These are phyloP conservation scores for Zootoca vivipara DNA, from an alignment of 2,113 vertebrate species.

Conservation along the genomic window DNA sequence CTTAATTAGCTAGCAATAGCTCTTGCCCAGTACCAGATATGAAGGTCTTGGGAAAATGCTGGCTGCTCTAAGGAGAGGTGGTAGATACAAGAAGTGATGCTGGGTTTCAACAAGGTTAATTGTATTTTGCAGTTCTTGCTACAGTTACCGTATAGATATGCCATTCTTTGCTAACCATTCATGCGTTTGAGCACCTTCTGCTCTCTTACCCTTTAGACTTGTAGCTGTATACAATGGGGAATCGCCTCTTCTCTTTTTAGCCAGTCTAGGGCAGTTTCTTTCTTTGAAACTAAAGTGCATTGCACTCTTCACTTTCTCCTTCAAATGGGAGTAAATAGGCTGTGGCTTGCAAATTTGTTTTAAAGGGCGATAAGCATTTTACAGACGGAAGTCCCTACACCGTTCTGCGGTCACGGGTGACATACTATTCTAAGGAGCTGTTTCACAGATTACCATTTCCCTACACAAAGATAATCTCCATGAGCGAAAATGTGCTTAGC, in stretches of 20 bases:
- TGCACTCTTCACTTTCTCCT: not conserved
- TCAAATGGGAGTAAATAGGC: not conserved
- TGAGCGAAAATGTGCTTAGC: conserved; percentile 8
- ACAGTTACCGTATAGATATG: not conserved
- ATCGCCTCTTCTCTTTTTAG: not conserved
- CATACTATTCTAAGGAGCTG: not conserved
- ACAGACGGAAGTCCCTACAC: not conserved
- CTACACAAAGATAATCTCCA: conserved; percentile 7
- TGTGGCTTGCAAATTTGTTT: not conserved
- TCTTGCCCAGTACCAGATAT: not conserved
- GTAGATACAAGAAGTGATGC: not conserved
- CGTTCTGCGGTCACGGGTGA: not conserved
- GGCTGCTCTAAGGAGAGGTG: not conserved
- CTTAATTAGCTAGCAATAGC: conserved; percentile 14
- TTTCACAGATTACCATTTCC: conserved; percentile 15
- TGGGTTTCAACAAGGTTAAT: not conserved
- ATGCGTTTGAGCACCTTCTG: not conserved
- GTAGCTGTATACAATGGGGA: not conserved
- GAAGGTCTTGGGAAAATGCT: not conserved
- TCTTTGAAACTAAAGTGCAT: not conserved
- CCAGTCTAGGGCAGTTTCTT: not conserved
- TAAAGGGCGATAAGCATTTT: not conserved
- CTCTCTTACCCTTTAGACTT: not conserved
- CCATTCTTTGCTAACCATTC: not conserved
- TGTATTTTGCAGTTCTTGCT: not conserved